These are phyloP conservation scores for Episyrphus balteatus DNA, from an alignment of 1,140 invertebrate species.

Conservation along the genomic window DNA sequence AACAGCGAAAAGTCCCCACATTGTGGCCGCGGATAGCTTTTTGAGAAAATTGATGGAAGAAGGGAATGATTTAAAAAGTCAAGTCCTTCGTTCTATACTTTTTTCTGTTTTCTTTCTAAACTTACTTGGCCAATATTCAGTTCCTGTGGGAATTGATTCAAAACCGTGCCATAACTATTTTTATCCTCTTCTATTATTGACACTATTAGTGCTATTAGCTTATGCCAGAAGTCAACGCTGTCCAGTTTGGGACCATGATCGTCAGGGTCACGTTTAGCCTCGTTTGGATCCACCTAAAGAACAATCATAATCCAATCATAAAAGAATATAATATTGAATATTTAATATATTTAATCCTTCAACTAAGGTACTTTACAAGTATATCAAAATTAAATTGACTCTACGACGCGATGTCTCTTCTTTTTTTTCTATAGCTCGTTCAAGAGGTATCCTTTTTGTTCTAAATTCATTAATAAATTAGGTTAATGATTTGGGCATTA, in stretches of 20 bases:
- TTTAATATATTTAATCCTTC: too few relatives aligned
- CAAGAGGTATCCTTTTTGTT: too few relatives aligned
- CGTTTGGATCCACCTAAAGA: conserved; percentile 67
- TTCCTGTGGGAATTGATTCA: conserved; percentile 94
- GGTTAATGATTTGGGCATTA: too few relatives aligned
- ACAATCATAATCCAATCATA: neutral
- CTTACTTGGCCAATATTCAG: conserved; percentile 77
- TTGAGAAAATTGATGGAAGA: neutral
- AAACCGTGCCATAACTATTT: conserved; percentile 95
- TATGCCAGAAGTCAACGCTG: conserved; percentile 97
- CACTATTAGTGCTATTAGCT: conserved; percentile 92
- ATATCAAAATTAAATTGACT: too few relatives aligned
- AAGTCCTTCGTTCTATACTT: too few relatives aligned
- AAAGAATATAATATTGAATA: conserved; percentile 1
- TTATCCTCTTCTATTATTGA: conserved; percentile 98
- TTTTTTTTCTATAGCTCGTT: too few relatives aligned
- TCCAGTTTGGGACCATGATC: conserved; percentile 82
- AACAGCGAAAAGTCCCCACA: conserved; percentile 94
- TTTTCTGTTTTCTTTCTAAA: neutral
- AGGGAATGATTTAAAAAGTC: too few relatives aligned
- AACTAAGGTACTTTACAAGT: too few relatives aligned
- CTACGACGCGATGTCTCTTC: too few relatives aligned
- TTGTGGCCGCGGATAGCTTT: conserved; percentile 87
- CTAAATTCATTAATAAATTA: too few relatives aligned
- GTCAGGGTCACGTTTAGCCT: conserved; percentile 73